Evolutionary conservation across 2,113 vertebrate species (phyloP).

Genomic region (Dolichallabes microphthalmus): DNA sequence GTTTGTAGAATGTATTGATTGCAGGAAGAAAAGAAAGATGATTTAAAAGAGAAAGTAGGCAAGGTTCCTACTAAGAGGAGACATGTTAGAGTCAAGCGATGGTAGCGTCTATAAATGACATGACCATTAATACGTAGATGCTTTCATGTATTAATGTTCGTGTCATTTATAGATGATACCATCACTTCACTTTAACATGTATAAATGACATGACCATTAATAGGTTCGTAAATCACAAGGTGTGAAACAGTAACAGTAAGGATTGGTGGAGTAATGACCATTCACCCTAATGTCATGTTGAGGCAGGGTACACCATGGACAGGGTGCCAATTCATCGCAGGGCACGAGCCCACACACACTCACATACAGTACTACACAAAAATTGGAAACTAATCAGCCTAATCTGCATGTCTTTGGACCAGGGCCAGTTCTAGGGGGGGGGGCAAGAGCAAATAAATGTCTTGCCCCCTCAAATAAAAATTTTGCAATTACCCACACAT

Average conservation of each 20-base stretch:
- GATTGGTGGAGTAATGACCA: background rate
- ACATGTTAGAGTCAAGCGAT: background rate
- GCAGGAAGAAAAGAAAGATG: background rate
- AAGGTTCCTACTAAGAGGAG: background rate
- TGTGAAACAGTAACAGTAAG: background rate
- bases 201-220: background rate
- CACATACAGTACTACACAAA: too few species aligned
- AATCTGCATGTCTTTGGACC: too few species aligned
- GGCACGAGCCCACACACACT: too few species aligned
- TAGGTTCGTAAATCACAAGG: background rate
- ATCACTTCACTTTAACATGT: background rate
- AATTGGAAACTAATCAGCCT: too few species aligned
- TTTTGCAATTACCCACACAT: too few species aligned
- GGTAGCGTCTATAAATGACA: background rate
- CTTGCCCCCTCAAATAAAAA: too few species aligned
- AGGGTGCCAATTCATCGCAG: too few species aligned
- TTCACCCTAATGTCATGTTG: background rate
- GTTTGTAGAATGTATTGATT: constrained; percentile 9
- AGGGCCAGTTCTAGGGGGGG: too few species aligned
- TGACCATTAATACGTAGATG: background rate
- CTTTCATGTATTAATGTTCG: too few species aligned
- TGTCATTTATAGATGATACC: too few species aligned
- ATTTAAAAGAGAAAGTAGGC: background rate
- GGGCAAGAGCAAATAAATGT: too few species aligned
- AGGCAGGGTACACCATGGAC: too few species aligned